Base-by-base conservation (phyloP, 2,797 vertebrate genomes). In the Echeneis naucrates region DNA sequence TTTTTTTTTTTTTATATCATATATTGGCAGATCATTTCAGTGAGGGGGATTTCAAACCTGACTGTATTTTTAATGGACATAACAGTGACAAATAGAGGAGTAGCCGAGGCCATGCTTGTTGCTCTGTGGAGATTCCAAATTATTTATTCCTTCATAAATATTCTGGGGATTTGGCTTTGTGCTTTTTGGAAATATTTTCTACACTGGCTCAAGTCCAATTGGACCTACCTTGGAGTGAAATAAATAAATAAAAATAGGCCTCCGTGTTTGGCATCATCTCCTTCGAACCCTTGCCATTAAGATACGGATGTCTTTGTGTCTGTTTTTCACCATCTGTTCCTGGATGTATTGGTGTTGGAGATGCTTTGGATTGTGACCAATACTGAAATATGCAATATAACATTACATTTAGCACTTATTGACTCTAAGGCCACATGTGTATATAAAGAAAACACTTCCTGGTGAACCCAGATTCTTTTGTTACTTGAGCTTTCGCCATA, bases 261-360 rank as follows among this genome's bases (percentile, higher is more conserved):
- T 75, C 66, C 61, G 68, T 61, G 21, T 54, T 83, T 90, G 87
- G 88, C 92, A 73, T 45, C 0, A 45, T 66, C 64, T 81, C 51
- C 70, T 83, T 64, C 21, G 78, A 81, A 72, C 80, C 78, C 67
- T 74, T 72, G 82, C 84, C 84, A 81, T 87, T 48, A 87, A 85
- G 77, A 84, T 75, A 62, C 67, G 64, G 63, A 30, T 51, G 54
- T 78, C 75, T 91, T 82, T 90, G 84, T 81, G 81, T 77, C 77
- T 50, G n/a, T 83, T 88, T 82, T 84, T 68, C 45, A 76, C 87
- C 88, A 93, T 90, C 88, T 92, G 89, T 74, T 92, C 81, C 51
- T 69, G 64, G 57, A 87, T 81, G 84, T 78, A 68, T 70, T 72
- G 55, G 68, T 77, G 75, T 57, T 71, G 63, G 51, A 65, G 75